Evolutionary conservation across 64 coral and sea anemone species (phyloP), one percentile per base, ranked within the genome.

Genomic region (Cladopsammia gracilis): DNA sequence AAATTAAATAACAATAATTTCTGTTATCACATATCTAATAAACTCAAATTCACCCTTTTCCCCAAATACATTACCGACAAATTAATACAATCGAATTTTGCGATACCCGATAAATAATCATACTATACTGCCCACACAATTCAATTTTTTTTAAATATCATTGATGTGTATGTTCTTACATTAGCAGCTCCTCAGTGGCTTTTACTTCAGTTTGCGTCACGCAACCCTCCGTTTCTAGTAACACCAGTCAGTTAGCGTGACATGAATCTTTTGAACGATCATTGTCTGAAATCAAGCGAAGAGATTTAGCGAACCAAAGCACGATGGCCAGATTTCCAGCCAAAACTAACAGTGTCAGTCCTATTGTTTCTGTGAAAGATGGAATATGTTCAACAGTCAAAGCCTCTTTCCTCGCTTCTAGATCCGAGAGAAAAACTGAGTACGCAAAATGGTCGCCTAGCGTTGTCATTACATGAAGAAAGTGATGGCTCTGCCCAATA

Each of bases 401-500:
- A 24, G 47, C 60, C 14, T 52, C 80, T 50, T 84, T 84, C 12
- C 80, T 84, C 3, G 80, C 80, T 46, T 22, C 60, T n/a, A 84
- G 80, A 68, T 84, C 80, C 44, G 80, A 84, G 5, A 84, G 19
- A 48, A 84, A 49, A 8, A 84, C 80, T 0, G 80, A 84, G 24
- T 51, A 84, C 8, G 80, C 80, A 68, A 84, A 76, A 61, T 89
- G 73, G 54, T 76, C 89, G 44, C 89, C 94, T 8, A 92, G 68
- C 25, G 94, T 77, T 24, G 90, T 82, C 19, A 96, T 64, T 5
- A 96, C 86, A 78, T 96, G 94, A 26, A 96, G 67, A 76, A 96
- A 75, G 58, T 96, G 90, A 57, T 96, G 94, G 59, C 94, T 96
- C 15, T 92, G 82, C 1, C 94, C 94, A 19, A 96, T 44, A 42